Conservation (phyloP, 2,113 vertebrate genomes). For the Notothenia rossii region DNA sequence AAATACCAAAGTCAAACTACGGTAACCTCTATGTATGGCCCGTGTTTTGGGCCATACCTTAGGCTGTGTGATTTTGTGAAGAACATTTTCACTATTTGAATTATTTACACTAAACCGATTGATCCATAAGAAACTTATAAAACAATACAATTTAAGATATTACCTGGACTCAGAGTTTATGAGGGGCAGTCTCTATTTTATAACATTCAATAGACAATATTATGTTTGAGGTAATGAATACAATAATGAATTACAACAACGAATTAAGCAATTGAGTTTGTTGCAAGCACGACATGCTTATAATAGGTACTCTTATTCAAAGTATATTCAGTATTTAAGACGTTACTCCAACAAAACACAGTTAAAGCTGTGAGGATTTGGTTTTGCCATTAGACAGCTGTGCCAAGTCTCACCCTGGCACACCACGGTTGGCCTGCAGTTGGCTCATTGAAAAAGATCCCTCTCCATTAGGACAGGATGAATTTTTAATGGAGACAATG, state of each 20-base stretch:
- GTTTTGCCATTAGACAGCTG: slow-evolving; percentile 51
- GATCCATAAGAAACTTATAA: too few relatives aligned
- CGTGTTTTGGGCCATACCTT: too few relatives aligned
- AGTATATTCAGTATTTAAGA: background rate
- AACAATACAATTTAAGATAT: too few relatives aligned
- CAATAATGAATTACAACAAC: background rate
- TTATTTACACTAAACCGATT: too few relatives aligned
- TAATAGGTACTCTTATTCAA: background rate
- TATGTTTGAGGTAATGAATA: background rate
- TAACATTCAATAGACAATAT: too few relatives aligned
- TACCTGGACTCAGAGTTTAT: too few relatives aligned
- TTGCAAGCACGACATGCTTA: background rate
- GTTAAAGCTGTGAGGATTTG: slow-evolving; percentile 8
- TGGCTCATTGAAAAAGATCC: slow-evolving; percentile 72
- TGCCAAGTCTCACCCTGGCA: slow-evolving; percentile 56
- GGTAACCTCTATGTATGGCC: background rate
- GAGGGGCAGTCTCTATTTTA: too few relatives aligned
- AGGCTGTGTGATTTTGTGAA: background rate
- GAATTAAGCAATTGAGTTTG: background rate
- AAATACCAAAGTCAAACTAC: background rate
- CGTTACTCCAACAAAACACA: background rate
- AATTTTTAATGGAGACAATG: slow-evolving; percentile 84
- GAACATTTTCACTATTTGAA: too few relatives aligned
- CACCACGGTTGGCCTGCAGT: slow-evolving; percentile 52
- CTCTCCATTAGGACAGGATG: slow-evolving; percentile 76